Evolutionary conservation across 2,888 invertebrate species (phyloP).

Genomic region (Stegana nigrithorax): DNA sequence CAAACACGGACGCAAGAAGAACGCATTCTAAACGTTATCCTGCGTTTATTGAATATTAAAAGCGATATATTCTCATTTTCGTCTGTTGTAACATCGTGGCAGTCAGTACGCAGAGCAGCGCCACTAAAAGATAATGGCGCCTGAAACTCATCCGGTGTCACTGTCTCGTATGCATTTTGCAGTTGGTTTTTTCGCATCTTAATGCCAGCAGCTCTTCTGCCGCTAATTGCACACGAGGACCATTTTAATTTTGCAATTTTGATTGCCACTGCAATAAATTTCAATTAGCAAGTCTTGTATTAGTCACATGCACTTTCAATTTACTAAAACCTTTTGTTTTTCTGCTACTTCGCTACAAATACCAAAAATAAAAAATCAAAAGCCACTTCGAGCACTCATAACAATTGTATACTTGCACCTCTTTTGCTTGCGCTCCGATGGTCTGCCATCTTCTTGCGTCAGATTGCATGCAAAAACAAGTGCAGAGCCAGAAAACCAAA

Average conservation of each 20-base stretch:
- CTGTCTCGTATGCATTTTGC: not conserved
- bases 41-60: conserved; percentile 39
- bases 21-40: conserved; percentile 5
- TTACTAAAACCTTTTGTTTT: conserved; percentile 1
- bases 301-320: conserved; percentile 1
- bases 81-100: not conserved
- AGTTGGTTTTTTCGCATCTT: not conserved
- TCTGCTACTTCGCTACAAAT: too few relatives aligned
- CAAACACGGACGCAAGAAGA: not conserved
- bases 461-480: too few relatives aligned
- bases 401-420: not conserved
- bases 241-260: conserved; percentile 23
- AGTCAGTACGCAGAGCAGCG: not conserved
- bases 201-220: conserved; percentile 12
- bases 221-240: too few relatives aligned
- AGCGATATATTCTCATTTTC: conserved; percentile 39
- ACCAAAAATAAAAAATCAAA: conserved; percentile 3
- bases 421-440: not conserved
- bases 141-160: too few relatives aligned
- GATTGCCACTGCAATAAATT: conserved; percentile 33
- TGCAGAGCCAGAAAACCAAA: not conserved
- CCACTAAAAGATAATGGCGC: conserved; percentile 1
- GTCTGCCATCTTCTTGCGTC: too few relatives aligned
- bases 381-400: not conserved
- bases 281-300: conserved; percentile 33